Base-by-base conservation (phyloP, 2,797 vertebrate genomes). In the Catamblyrhynchus diadema region DNA sequence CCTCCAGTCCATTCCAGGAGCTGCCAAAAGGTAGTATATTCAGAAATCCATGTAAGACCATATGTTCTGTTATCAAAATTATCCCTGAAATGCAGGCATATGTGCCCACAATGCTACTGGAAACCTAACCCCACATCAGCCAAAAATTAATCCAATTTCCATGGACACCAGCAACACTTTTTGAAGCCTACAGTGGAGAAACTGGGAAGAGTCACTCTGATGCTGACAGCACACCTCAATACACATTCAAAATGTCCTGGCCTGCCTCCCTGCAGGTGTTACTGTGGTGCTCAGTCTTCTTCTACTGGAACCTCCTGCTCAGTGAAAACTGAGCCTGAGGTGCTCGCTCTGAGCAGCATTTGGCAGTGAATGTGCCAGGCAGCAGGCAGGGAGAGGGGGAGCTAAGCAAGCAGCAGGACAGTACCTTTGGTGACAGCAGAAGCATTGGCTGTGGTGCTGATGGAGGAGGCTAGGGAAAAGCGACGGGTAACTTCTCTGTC, bases 401-500 rank as follows among this genome's bases (percentile, higher is more conserved):
- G 86, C 94, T 77, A n/a, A 90, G 86, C 94, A 82, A 82, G 94
- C 94, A 86, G 83, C 45, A 50, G 39, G 90, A 86, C 93, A 8
- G 96, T 99, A 99, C 99, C 99, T 99, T 99, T 99, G 94, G 98
- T 98, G 95, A 98, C 98, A 91, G 98, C 98, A 30, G 98, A 95
- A 86, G 98, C 97, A n/a, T 97, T 97, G 75, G 98, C 97, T 79
- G 98, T 98, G 75, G 98, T 97, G 97, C 97, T 98, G 77, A 99
- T 97, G 96, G 99, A 98, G 93, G 99, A 99, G 91, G 98, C 98
- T 93, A 99, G 98, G 96, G 99, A 99, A 98, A 99, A 99, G 96
- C 99, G 98, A 23, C 99, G 98, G 60, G 98, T 97, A 70, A 98
- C 98, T 92, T 98, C 98, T 86, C 98, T 97, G 96, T 99, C 99